Percentiles rank a stretch among this genome's conserved stretches.
Conservation (phyloP, 2,888 invertebrate species). For the Zhuqinia jingwanae region DNA sequence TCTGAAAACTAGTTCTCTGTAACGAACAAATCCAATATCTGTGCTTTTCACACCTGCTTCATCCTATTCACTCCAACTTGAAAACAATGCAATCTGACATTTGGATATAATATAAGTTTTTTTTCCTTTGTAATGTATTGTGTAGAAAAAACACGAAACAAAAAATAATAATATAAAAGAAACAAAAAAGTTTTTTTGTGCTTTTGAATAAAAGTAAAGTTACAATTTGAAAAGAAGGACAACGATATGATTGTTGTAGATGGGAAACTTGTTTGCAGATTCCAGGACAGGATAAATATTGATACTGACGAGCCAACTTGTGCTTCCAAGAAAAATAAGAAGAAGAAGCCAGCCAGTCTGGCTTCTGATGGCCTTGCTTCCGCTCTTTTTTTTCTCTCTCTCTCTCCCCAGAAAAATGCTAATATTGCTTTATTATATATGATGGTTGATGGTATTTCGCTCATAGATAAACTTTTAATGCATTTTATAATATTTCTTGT, state of each 20-base stretch:
- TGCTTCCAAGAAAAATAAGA: constrained; percentile 16
- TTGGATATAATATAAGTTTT: background rate
- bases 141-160: no score
- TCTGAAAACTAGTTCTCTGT: no score
- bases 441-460: no score
- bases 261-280: constrained; percentile 8
- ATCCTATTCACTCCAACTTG: constrained; percentile 25
- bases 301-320: constrained; percentile 62
- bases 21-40: background rate
- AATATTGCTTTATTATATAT: background rate
- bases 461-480: constrained; percentile 37
- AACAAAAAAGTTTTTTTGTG: background rate
- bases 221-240: background rate
- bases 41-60: constrained; percentile 61
- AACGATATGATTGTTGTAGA: no score
- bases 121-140: background rate
- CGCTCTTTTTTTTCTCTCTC: background rate
- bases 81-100: constrained; percentile 50
- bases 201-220: background rate
- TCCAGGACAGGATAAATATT: constrained; percentile 60
- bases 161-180: background rate
- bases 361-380: constrained; percentile 52
- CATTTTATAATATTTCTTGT: no score
- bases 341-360: constrained; percentile 64
- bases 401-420: background rate